Evolutionary conservation across 2,113 vertebrate species (phyloP).

Genomic region (Eulemur macaco): DNA sequence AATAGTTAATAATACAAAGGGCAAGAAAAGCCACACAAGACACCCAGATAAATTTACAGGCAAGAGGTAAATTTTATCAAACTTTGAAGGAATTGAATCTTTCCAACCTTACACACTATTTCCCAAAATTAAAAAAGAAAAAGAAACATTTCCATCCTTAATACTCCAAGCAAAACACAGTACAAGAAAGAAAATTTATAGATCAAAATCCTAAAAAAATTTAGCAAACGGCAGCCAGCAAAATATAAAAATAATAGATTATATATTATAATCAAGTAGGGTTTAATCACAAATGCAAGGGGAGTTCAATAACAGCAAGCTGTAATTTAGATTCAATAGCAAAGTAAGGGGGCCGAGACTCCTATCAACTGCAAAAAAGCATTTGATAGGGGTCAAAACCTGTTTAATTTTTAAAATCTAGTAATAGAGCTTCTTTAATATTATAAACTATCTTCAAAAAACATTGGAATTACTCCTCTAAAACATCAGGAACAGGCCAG

Average conservation of each 20-base stretch:
- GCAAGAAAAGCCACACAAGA: not conserved
- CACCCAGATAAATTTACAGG: not conserved
- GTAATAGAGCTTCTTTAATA: not conserved
- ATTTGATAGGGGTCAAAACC: not conserved
- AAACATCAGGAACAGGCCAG: not conserved
- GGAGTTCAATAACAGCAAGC: not conserved
- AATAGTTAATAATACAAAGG: not conserved
- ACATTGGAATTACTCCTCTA: not conserved
- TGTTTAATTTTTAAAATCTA: not conserved
- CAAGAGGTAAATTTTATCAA: not conserved
- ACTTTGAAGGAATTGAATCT: not conserved
- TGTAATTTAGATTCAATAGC: not conserved
- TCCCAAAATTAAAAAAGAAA: not conserved
- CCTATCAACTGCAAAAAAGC: not conserved
- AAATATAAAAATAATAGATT: not conserved
- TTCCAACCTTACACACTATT: not conserved
- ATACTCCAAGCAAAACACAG: not conserved
- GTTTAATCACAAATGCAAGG: not conserved
- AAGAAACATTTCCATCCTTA: not conserved
- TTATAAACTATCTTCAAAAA: not conserved
- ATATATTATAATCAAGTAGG: not conserved
- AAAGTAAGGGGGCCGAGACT: not conserved
- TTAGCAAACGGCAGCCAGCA: not conserved
- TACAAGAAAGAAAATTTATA: not conserved
- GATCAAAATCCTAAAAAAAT: not conserved